Evolutionary conservation across 2,113 vertebrate genomes (phyloP), one percentile per base, ranked within the genome.

Genomic region (Malurus elegans): DNA sequence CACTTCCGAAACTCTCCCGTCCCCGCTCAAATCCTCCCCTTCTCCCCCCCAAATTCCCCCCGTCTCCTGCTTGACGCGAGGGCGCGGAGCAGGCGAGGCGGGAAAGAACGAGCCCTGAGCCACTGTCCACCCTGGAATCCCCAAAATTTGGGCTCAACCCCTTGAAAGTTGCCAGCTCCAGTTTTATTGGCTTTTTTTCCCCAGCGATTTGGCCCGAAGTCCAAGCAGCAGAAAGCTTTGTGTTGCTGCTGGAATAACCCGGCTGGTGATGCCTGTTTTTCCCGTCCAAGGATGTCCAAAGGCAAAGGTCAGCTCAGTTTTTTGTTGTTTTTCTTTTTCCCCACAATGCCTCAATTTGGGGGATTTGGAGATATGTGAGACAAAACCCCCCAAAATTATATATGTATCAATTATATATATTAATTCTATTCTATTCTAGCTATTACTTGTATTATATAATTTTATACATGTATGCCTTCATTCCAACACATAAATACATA

Each of bases 1-100:
- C 12, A 0, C 1, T 12, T 6, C 14, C 8, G 3, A 18, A 28
- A 38, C 38, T 38, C 38, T 38, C 38, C 38, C 38, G 38, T 38
- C 38, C 38, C 38, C 38, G 10, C 38, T 38, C 38, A 38, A 38
- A 38, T 38, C 38, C 38, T 38, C 38, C 38, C 38, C 38, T 38
- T 38, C 38, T 38, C 38, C 38, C 38, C 38, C 38, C 38, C 38
- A 38, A 40, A 40, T 5, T 8, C 13, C 12, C 3, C 51, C 36
- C 19, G 8, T 12, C 10, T 20, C 20, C 32, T 6, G 19, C 24
- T 24, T 3, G 31, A 28, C 34, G 5, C 3, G 18, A 29, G 44
- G 29, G 24, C 21, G 14, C 40, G 24, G 34, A 36, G 40, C 38
- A 10, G 38, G 38, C 19, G 4, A 16, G 26, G 16, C 53, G 5